Conservation (phyloP, 1,140 invertebrate genomes). For the Acromyrmex heyeri region DNA sequence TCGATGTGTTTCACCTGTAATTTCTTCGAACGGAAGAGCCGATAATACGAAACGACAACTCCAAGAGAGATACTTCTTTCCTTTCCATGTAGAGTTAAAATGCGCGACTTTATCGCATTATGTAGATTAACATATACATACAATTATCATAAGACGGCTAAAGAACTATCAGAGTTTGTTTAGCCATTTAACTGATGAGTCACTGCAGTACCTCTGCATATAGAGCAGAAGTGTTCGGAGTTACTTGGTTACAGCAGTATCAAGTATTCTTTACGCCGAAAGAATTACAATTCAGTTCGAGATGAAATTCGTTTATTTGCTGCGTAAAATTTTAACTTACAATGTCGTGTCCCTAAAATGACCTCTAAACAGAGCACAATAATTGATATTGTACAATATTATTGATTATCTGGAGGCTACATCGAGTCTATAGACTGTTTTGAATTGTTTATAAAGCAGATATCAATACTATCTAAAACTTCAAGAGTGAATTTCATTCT, state of each 20-base stretch:
- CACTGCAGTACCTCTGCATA: neutral
- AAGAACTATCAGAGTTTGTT: neutral
- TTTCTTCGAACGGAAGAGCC: neutral
- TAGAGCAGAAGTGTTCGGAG: neutral
- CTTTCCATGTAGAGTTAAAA: neutral
- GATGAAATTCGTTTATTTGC: neutral
- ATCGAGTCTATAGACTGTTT: too few relatives aligned
- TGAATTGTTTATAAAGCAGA: too few relatives aligned
- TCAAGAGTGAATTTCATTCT: too few relatives aligned
- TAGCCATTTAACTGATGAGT: slow-evolving; percentile 1
- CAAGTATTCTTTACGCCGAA: neutral
- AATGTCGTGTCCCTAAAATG: too few relatives aligned
- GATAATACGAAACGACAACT: neutral
- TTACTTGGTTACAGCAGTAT: neutral
- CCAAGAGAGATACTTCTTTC: neutral
- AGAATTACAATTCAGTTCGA: neutral
- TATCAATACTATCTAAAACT: too few relatives aligned
- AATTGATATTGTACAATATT: too few relatives aligned
- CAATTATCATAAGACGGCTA: slow-evolving; percentile 6
- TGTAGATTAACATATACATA: neutral
- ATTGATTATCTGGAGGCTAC: too few relatives aligned
- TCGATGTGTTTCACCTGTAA: neutral
- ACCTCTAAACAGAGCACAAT: too few relatives aligned
- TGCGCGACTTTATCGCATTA: slow-evolving; percentile 4
- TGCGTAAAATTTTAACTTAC: neutral